Evolutionary conservation across 2,888 invertebrate species (phyloP).

Genomic region (Gymnosoma rotundatum): DNA sequence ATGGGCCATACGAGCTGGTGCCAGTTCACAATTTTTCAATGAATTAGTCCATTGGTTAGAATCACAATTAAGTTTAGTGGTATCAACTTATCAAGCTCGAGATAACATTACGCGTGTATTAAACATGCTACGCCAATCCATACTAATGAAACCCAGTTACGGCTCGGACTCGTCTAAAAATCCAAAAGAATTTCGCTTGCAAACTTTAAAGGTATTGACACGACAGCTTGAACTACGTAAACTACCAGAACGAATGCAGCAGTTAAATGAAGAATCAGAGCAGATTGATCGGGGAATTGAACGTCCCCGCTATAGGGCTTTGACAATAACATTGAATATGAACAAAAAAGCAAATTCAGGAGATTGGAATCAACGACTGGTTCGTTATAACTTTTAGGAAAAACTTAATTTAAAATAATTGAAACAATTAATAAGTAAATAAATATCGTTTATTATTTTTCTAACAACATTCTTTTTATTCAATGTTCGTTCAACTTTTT

Average conservation of each 20-base stretch:
- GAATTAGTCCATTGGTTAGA: conserved; percentile 68
- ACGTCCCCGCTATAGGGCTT: background rate
- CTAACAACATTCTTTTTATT: too few species aligned
- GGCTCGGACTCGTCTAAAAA: conserved; percentile 46
- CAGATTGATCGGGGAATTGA: background rate
- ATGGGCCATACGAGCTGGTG: conserved; percentile 68
- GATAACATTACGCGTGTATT: conserved; percentile 52
- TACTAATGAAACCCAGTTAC: conserved; percentile 57
- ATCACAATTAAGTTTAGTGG: conserved; percentile 16
- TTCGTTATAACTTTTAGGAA: conserved; percentile 40
- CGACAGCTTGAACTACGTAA: conserved; percentile 45
- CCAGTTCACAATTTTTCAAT: conserved; percentile 69
- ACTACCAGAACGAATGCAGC: conserved; percentile 9
- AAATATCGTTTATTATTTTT: too few species aligned
- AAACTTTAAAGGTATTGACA: conserved; percentile 51
- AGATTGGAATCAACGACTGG: conserved; percentile 52
- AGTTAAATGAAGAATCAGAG: background rate
- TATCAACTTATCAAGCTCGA: conserved; percentile 40
- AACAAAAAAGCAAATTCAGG: conserved; percentile 1
- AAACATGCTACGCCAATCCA: conserved; percentile 37
- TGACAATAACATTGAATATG: conserved; percentile 47
- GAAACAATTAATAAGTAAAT: too few species aligned
- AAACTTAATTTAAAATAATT: background rate
- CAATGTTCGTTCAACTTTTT: too few species aligned
- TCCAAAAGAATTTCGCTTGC: conserved; percentile 65